phyloP scores from a whole-genome alignment of 2,888 invertebrate genomes.

The Oscheius sp. region DNA sequence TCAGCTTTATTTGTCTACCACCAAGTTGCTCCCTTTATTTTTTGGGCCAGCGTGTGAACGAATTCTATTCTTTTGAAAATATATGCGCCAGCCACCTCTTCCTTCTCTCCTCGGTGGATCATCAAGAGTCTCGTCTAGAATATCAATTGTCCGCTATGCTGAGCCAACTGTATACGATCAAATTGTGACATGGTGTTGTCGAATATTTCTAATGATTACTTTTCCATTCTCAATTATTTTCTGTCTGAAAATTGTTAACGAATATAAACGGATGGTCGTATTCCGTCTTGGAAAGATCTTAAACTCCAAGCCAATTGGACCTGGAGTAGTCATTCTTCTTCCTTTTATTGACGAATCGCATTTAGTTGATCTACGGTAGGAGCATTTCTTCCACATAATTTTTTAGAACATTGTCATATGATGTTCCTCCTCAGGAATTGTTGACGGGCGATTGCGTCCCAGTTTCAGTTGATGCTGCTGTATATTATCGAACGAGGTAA shows the following conservation, averaged over 20 bases:
- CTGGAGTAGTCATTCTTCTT: constrained; percentile 64
- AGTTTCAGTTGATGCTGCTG: constrained; percentile 68
- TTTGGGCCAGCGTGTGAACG: not conserved
- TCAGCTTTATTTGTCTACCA: no score
- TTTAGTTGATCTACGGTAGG: constrained; percentile 46
- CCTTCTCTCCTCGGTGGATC: not conserved
- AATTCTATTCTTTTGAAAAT: not conserved
- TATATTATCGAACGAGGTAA: constrained; percentile 59
- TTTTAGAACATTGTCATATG: constrained; percentile 70
- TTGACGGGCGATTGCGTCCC: constrained; percentile 71
- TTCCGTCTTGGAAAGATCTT: constrained; percentile 68
- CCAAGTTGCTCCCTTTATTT: not conserved
- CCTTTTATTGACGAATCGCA: constrained; percentile 65
- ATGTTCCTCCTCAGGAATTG: constrained; percentile 72
- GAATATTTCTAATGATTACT: constrained; percentile 66
- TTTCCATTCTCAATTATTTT: constrained; percentile 69
- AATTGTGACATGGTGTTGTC: constrained; percentile 29
- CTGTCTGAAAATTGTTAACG: constrained; percentile 68
- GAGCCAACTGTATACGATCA: constrained; percentile 1
- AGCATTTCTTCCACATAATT: not conserved
- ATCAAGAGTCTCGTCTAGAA: no score
- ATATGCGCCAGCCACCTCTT: not conserved
- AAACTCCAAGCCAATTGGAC: constrained; percentile 60
- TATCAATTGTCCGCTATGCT: not conserved
- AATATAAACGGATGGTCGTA: constrained; percentile 70